Base-by-base conservation (phyloP, 2,797 vertebrate genomes). In the Octomys mimax region DNA sequence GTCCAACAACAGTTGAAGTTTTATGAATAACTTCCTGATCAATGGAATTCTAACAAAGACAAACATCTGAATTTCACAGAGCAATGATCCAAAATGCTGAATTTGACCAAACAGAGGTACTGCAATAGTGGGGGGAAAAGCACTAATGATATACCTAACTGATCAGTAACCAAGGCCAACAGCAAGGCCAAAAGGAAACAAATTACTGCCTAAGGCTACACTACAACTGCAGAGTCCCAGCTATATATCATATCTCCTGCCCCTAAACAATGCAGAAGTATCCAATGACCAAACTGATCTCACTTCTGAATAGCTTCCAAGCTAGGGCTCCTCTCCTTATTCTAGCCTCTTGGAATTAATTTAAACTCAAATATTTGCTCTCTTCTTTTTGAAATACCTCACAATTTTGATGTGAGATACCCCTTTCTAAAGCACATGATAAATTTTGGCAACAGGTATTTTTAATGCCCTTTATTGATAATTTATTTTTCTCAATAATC, bases 71-170 rank as follows among this genome's bases (percentile, higher is more conserved):
- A 80, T 94, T 90, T 90, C 39, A 68, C 2, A 90, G 36, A 39
- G 83, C 62, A 87, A 83, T 66, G 18, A 90, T 36, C 31, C 31
- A 7, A 62, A 46, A 26, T 42, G 49, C 66, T 86, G n/a, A 75
- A 86, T 71, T 21, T 83, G 49, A 57, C 62, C 19, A 62, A 68
- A 92, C 85, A 18, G 31, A 89, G 36, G 46, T 11, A 24, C 42
- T 42, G 46, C 71, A 70, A 79, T 90, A 79, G 59, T 79, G 39
- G 89, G 86, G 16, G 87, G 87, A 87, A 22, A 94, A 71, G 54
- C 16, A 49, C 54, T 54, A 82, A 24, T 68, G 16, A 68, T 39
- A 87, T 42, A 12, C 61, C 33, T 79, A 70, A 49, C 5, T 82
- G 68, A 83, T 46, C 8, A 70, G 7, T 36, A 49, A 33, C 70